These are phyloP conservation scores for Tortricodes alternella DNA, from an alignment of 2,888 invertebrate genomes.

Conservation along the genomic window DNA sequence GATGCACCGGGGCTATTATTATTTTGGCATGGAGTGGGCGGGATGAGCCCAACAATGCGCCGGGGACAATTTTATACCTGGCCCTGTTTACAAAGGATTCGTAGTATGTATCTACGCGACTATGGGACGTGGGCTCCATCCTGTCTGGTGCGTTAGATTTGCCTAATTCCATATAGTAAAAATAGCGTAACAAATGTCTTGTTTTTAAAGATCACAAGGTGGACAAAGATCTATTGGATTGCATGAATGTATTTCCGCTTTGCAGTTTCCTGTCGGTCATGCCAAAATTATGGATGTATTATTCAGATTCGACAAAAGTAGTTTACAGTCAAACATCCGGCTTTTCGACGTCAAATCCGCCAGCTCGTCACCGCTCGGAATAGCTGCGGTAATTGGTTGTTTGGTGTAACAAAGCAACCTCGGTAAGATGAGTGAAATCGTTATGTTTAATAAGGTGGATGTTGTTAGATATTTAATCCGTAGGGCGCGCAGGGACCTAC, in stretches of 20 bases:
- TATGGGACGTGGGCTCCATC: slow-evolving; percentile 57
- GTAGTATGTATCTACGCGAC: slow-evolving; percentile 43
- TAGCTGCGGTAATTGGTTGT: slow-evolving; percentile 29
- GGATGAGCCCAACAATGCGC: slow-evolving; percentile 61
- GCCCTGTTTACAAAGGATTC: slow-evolving; percentile 70
- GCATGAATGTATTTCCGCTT: slow-evolving; percentile 63
- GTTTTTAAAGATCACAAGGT: slow-evolving; percentile 45
- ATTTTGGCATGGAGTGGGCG: slow-evolving; percentile 72
- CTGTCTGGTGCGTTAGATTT: slow-evolving; percentile 63
- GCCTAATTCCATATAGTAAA: slow-evolving; percentile 50
- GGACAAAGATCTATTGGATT: slow-evolving; percentile 56
- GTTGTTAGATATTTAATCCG: slow-evolving; percentile 33
- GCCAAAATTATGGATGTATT: slow-evolving; percentile 61
- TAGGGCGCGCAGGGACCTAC: slow-evolving; percentile 47
- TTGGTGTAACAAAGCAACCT: slow-evolving; percentile 31
- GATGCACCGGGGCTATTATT: slow-evolving; percentile 59
- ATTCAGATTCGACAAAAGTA: slow-evolving; percentile 56
- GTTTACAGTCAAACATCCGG: slow-evolving; percentile 78
- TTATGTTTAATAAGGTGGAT: slow-evolving; percentile 21
- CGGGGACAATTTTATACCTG: slow-evolving; percentile 74
- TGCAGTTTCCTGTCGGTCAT: slow-evolving; percentile 57
- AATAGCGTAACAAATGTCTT: slow-evolving; percentile 56
- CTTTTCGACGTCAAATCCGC: slow-evolving; percentile 53
- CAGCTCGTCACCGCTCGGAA: slow-evolving; percentile 29
- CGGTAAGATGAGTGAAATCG: slow-evolving; percentile 17